Percentiles rank a stretch among this genome's conserved stretches.
These are phyloP conservation scores for Physocephala rufipes DNA, from an alignment of 2,888 invertebrate species.

Conservation along the genomic window DNA sequence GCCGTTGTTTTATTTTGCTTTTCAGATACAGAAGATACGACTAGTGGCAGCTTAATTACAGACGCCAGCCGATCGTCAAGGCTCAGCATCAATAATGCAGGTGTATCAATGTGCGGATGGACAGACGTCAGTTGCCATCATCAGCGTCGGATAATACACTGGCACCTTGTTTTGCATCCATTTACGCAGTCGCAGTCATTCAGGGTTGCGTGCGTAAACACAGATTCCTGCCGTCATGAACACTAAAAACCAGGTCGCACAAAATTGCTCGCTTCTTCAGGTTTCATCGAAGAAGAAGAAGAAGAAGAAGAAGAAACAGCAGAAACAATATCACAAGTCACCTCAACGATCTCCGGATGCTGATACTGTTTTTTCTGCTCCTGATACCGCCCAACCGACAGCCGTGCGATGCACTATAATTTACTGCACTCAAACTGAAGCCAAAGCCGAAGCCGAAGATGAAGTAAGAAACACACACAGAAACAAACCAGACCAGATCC, in stretches of 20 bases:
- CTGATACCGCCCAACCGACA: conserved; percentile 11
- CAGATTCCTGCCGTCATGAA: conserved; percentile 3
- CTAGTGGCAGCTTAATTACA: conserved; percentile 54
- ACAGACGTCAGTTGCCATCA: neutral
- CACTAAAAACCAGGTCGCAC: neutral
- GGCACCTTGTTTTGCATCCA: conserved; percentile 24
- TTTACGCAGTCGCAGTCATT: conserved; percentile 30
- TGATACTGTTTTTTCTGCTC: neutral
- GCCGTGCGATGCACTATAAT: conserved; percentile 11
- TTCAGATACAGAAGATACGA: conserved; percentile 44
- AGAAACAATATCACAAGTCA: conserved; percentile 22
- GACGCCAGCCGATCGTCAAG: conserved; percentile 42
- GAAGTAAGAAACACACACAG: too few species aligned
- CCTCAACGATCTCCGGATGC: conserved; percentile 27
- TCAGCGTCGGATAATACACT: conserved; percentile 27
- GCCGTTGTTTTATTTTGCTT: too few species aligned
- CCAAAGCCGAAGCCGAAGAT: conserved; percentile 10
- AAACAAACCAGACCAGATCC: too few species aligned
- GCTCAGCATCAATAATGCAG: conserved; percentile 7
- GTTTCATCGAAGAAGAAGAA: neutral
- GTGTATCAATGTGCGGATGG: conserved; percentile 6
- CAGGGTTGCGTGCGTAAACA: conserved; percentile 34
- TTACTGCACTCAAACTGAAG: conserved; percentile 24
- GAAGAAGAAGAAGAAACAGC: neutral
- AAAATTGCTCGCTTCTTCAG: neutral